A percentile compares a stretch with the other conserved stretches of the same genome.
phyloP scores from a whole-genome alignment of 2,888 invertebrate species.

The Mesorhabditis belari region DNA sequence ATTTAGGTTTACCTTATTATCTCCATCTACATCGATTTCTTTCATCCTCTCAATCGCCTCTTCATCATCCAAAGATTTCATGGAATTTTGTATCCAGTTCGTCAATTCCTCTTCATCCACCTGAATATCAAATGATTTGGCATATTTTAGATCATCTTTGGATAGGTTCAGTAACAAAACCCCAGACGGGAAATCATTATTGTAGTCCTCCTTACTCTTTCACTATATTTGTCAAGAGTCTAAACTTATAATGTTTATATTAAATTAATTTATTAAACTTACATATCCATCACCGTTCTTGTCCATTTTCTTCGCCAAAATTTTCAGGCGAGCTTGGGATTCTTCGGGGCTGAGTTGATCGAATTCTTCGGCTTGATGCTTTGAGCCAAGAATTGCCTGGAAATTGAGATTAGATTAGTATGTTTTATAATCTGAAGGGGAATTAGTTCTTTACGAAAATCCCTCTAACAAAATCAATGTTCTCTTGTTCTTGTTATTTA shows the following conservation, averaged over 20 bases:
- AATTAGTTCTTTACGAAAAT: no score
- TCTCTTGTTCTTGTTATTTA: no score
- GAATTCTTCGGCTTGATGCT: slow-evolving; percentile 83
- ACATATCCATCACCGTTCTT: slow-evolving; percentile 72
- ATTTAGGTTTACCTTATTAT: slow-evolving; percentile 23
- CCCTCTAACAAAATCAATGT: no score
- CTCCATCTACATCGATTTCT: slow-evolving; percentile 64
- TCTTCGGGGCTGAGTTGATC: slow-evolving; percentile 79
- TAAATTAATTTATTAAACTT: slow-evolving; percentile 60
- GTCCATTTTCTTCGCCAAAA: slow-evolving; percentile 80
- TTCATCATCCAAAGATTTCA: slow-evolving; percentile 62
- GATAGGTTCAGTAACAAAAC: neutral
- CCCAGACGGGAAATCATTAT: no score
- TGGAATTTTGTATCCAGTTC: slow-evolving; percentile 85
- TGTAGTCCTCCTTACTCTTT: no score
- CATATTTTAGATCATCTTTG: neutral
- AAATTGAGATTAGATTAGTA: no score
- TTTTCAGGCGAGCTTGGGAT: slow-evolving; percentile 69
- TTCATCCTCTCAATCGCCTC: slow-evolving; percentile 54
- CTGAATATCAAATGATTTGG: no score
- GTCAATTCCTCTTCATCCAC: slow-evolving; percentile 65
- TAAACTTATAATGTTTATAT: neutral
- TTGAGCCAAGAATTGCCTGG: slow-evolving; percentile 64
- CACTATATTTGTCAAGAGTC: no score
- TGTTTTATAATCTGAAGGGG: no score